Evolutionary conservation across 2,113 vertebrate genomes (phyloP).

Genomic region (Phrynosoma blainvillii): DNA sequence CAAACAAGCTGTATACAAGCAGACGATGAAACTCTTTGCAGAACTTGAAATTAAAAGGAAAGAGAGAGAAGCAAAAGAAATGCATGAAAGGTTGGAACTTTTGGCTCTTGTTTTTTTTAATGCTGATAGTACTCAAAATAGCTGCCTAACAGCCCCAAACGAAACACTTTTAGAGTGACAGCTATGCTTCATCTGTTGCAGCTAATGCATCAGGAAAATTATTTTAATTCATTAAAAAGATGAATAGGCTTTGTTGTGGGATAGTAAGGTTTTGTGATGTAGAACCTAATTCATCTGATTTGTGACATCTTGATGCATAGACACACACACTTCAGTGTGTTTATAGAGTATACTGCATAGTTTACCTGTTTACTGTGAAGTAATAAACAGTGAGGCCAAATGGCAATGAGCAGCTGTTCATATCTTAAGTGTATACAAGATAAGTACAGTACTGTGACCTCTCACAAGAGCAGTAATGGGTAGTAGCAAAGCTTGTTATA

Average conservation of each 20-base stretch:
- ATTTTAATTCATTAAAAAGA: background rate
- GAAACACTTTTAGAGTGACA: background rate
- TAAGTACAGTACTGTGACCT: background rate
- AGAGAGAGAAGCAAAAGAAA: conserved; percentile 98
- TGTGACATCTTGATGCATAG: background rate
- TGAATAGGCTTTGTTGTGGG: background rate
- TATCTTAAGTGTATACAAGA: background rate
- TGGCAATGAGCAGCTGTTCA: background rate
- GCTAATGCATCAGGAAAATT: background rate
- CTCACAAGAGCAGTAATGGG: background rate
- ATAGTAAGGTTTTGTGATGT: background rate
- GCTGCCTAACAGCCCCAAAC: no score
- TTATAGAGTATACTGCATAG: no score
- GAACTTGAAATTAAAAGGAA: conserved; percentile 99
- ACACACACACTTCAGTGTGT: no score
- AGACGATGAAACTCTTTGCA: conserved; percentile 99
- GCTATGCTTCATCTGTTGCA: background rate
- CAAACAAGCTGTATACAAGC: conserved; percentile 96
- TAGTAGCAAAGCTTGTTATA: background rate
- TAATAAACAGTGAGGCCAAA: background rate
- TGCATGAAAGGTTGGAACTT: conserved; percentile 92
- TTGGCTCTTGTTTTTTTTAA: background rate
- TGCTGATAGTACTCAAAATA: background rate
- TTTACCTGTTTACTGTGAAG: no score
- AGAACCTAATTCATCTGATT: background rate